Conservation (phyloP, 2,113 vertebrate genomes). For the Triplophysa rosa region DNA sequence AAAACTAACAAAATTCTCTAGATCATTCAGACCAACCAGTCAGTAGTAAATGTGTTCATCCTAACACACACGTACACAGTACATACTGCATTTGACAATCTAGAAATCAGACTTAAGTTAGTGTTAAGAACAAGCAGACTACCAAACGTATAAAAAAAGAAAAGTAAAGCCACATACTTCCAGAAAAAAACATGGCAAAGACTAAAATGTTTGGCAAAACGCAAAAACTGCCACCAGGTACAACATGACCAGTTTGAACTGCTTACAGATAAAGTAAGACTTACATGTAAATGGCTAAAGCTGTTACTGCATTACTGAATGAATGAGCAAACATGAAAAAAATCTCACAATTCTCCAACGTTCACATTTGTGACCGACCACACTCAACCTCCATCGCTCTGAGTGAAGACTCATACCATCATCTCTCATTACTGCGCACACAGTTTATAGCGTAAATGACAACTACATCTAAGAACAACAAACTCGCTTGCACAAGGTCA, state of each 20-base stretch:
- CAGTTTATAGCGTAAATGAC: constrained; percentile 22
- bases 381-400: constrained; percentile 21
- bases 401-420: constrained; percentile 22
- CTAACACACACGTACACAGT: constrained; percentile 17
- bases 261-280: constrained; percentile 26
- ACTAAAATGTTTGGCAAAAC: constrained; percentile 47
- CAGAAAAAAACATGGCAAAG: constrained; percentile 22
- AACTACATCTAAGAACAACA: constrained; percentile 46
- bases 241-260: constrained; percentile 37
- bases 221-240: constrained; percentile 19
- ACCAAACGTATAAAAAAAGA: constrained; percentile 25
- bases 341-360: constrained; percentile 2
- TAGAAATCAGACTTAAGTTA: constrained; percentile 40
- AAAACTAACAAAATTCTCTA: constrained; percentile 4
- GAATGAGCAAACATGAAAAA: constrained; percentile 23
- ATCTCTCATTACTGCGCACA: constrained; percentile 23
- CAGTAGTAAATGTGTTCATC: neutral
- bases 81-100: constrained; percentile 24
- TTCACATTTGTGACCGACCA: neutral
- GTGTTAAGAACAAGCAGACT: constrained; percentile 36
- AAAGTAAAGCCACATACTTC: constrained; percentile 25
- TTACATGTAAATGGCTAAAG: constrained; percentile 40
- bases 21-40: constrained; percentile 3
- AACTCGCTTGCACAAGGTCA: constrained; percentile 21
- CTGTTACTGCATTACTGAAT: neutral